Base-by-base conservation (phyloP, 2,113 vertebrate species). In the Elgaria multicarinata region DNA sequence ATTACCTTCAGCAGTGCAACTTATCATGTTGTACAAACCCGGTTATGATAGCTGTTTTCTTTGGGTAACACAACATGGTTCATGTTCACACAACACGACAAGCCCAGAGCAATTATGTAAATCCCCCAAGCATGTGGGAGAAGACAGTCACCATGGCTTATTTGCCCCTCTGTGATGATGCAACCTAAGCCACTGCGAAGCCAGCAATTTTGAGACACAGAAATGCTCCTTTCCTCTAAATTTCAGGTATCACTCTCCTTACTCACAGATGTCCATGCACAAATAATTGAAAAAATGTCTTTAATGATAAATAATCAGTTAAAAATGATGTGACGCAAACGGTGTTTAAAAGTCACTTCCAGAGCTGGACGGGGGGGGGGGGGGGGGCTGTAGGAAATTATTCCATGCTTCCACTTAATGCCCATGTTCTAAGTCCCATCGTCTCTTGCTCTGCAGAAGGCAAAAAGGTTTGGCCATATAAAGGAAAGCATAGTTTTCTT, bases 371-470 rank as follows among this genome's bases (percentile, higher is more conserved):
- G 3, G 14, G 18, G 78, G 31, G 0, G 78, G 31, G 0, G 46
- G 46, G 10, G 42, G 28, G 46, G 53, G 20, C 6, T 36, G 42
- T 31, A 53, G 10, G 50, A 55, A 75, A 76, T 42, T 42, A 86
- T 42, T 75, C 50, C 53, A 75, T 75, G 72, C 36, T 42, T 39
- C n/a, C 66, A 44, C 33, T 13, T 46, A 69, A 42, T 36, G 20
- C 44, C 82, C 46, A 39, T 55, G 36, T 58, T 74, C 28, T 46
- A 76, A 77, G 46, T 22, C 16, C 26, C 13, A 44, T 50, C 18
- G 75, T 85, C 6, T 69, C 53, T 91, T 12, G 2, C 14, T 92
- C 86, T 87, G 85, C 64, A 74, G 55, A 90, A 71, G 53, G 62
- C 0, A 1, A 42, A 87, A 79, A 0, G 53, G 12, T 84, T 67